Evolutionary conservation across 2,797 vertebrate species (phyloP).

Genomic region (Epinephelus malabaricus): DNA sequence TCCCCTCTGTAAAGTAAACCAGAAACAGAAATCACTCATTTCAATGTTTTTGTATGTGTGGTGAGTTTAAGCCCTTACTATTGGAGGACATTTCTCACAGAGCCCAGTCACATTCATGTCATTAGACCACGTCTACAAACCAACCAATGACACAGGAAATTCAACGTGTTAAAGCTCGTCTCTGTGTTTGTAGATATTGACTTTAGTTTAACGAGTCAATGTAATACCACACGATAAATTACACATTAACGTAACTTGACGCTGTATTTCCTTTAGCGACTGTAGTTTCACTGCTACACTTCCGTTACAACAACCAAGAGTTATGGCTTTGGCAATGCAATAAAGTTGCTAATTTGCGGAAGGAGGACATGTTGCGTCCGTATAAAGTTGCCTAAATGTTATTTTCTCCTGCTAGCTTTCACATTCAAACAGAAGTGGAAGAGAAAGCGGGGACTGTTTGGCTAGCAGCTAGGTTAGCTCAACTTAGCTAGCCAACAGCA

Average conservation of each 20-base stretch:
- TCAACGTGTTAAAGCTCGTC: not conserved
- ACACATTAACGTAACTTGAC: slow-evolving; percentile 1
- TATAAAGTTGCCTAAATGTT: slow-evolving; percentile 10
- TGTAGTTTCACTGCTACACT: slow-evolving; percentile 8
- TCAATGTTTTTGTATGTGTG: not conserved
- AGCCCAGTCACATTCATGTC: not conserved
- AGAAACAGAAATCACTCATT: not conserved
- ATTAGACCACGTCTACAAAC: not conserved
- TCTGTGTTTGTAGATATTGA: not conserved
- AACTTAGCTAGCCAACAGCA: slow-evolving; percentile 66
- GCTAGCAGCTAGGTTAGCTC: slow-evolving; percentile 67
- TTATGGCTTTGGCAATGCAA: not conserved
- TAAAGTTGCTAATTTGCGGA: slow-evolving; percentile 2
- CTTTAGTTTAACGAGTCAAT: not conserved
- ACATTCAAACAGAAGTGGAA: slow-evolving; percentile 6
- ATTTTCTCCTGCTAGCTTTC: slow-evolving; percentile 17
- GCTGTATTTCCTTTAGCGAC: not conserved
- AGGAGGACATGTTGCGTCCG: not conserved
- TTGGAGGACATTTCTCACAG: not conserved
- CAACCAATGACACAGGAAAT: not conserved
- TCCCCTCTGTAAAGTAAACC: slow-evolving; percentile 18
- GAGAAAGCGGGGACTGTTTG: slow-evolving; percentile 64
- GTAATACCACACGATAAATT: slow-evolving; percentile 1
- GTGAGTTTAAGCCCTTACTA: not conserved
- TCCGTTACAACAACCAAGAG: not conserved